Conservation (phyloP, 2,888 invertebrate species). For the Crioceris asparagi region DNA sequence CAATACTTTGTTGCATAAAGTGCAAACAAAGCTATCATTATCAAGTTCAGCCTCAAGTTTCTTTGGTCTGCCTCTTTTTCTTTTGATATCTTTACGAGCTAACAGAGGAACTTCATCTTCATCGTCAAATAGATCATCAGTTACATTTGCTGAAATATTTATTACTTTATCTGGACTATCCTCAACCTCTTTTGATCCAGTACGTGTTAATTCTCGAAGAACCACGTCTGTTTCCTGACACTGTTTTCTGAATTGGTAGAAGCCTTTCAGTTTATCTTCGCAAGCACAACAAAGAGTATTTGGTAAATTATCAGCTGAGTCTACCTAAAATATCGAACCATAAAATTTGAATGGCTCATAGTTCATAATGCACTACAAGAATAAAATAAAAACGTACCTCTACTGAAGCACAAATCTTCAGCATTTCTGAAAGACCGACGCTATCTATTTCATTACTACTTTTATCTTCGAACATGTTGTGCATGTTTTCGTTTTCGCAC, state of each 20-base stretch:
- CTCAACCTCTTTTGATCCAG: slow-evolving; percentile 19
- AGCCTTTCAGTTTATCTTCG: slow-evolving; percentile 32
- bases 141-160: slow-evolving; percentile 25
- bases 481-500: slow-evolving; percentile 32
- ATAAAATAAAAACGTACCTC: slow-evolving; percentile 26
- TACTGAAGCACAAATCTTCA: slow-evolving; percentile 36
- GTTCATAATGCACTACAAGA: neutral
- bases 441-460: slow-evolving; percentile 26
- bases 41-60: slow-evolving; percentile 12
- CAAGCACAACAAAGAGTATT: slow-evolving; percentile 32
- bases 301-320: slow-evolving; percentile 34
- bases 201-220: slow-evolving; percentile 26
- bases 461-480: slow-evolving; percentile 34
- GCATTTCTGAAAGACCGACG: slow-evolving; percentile 34
- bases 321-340: slow-evolving; percentile 24
- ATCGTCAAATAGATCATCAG: slow-evolving; percentile 20
- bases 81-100: slow-evolving; percentile 13
- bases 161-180: too few species aligned
- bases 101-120: slow-evolving; percentile 24
- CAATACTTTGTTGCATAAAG: slow-evolving; percentile 31
- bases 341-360: neutral
- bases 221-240: slow-evolving; percentile 36
- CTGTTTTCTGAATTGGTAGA: slow-evolving; percentile 35
- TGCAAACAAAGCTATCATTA: slow-evolving; percentile 25
- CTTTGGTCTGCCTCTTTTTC: slow-evolving; percentile 19